Conservation (phyloP, 2,797 vertebrate species). For the Molothrus ater region DNA sequence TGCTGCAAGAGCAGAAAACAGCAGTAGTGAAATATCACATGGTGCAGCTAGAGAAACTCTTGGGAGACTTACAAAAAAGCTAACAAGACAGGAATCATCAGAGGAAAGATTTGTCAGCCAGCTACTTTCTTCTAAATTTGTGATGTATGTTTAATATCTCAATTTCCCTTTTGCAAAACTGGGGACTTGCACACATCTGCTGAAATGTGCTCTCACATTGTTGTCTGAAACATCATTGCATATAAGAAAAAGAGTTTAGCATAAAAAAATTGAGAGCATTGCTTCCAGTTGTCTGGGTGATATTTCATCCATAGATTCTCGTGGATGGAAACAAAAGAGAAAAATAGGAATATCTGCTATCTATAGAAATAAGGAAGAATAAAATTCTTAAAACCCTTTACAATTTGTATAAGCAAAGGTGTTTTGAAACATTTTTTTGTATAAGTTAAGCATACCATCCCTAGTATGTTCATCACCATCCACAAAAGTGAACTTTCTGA, state of each 20-base stretch:
- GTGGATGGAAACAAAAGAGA: neutral
- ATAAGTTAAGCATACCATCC: neutral
- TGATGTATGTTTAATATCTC: neutral
- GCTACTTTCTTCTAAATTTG: constrained; percentile 11
- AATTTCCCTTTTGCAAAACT: neutral
- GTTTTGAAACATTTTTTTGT: neutral
- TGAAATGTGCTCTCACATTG: neutral
- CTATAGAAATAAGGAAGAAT: neutral
- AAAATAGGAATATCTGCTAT: neutral
- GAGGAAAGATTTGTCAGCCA: constrained; percentile 38
- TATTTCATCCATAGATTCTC: neutral
- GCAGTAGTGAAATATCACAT: constrained; percentile 61
- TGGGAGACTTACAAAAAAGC: constrained; percentile 54
- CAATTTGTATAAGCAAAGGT: neutral
- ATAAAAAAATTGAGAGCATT: neutral
- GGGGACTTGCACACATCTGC: neutral
- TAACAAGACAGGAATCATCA: constrained; percentile 35
- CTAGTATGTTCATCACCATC: neutral
- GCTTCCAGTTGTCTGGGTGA: neutral
- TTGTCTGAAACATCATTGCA: neutral
- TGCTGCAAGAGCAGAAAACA: constrained; percentile 42
- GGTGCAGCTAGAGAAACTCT: constrained; percentile 52
- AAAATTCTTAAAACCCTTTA: neutral
- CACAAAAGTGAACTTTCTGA: neutral
- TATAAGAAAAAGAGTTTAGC: neutral